Evolutionary conservation across 2,797 vertebrate genomes (phyloP), one percentile per base, ranked within the genome.

Genomic region (Notolabrus celidotus): DNA sequence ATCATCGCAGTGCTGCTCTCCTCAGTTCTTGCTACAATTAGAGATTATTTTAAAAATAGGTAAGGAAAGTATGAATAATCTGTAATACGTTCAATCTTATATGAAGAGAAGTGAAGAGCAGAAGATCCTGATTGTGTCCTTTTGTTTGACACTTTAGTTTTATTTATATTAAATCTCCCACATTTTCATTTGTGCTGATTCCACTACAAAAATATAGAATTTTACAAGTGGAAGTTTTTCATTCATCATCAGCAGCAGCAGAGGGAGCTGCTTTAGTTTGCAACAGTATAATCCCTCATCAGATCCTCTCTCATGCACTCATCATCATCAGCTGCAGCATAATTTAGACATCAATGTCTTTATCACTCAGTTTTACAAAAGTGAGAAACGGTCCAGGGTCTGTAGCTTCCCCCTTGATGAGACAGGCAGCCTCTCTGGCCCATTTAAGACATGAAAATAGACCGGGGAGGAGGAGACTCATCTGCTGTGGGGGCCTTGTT

Each of bases 371-470:
- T 80, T 89, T 88, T 82, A 67, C 71, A 65, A 74, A 79, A 79
- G 79, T 82, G 77, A 84, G 84, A 85, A 80, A 83, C 79, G 77
- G 79, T 77, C 63, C 85, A 77, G 79, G 77, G 77, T 86, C 74
- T 80, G 77, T 66, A 80, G 86, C 72, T 86, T 80, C 23, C 76
- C 62, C 62, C 85, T 91, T 92, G 91, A 94, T 86, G 89, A 93
- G 91, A 90, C 72, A 88, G 77, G 79, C 68, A 86, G 84, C 91
- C 89, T 87, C 90, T 88, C 84, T 85, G 83, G 79, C 87, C 89
- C 87, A 81, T 92, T 94, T 93, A 93, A 90, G 86, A 90, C 86
- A 80, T 93, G 91, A 88, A 92, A 92, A 91, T 83, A 89, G 83
- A 88, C 60, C 47, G 34, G 77, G 80, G 85, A 89, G 87, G 80